Percentiles rank a stretch among this genome's conserved stretches.
These are phyloP conservation scores for Hirudinaria manillensis DNA, from an alignment of 2,888 invertebrate species.

Conservation along the genomic window DNA sequence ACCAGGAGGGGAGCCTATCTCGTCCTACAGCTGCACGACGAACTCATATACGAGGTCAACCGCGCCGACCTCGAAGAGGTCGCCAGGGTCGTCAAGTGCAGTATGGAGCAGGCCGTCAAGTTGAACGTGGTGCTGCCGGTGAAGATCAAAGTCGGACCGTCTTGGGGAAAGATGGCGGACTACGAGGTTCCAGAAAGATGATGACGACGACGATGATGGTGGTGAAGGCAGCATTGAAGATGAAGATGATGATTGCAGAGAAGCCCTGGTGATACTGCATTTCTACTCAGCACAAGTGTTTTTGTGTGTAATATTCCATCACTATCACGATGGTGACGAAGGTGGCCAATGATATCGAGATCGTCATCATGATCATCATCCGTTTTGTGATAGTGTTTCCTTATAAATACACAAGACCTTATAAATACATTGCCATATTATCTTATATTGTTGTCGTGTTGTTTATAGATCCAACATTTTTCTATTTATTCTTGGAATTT, in stretches of 20 bases:
- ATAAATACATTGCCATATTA: too few relatives aligned
- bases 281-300: too few relatives aligned
- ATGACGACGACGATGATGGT: background rate
- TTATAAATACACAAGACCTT: too few relatives aligned
- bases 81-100: constrained; percentile 62
- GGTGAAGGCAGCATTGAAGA: background rate
- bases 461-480: too few relatives aligned
- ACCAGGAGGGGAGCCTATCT: constrained; percentile 60
- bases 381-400: too few relatives aligned
- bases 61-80: constrained; percentile 54
- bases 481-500: too few relatives aligned
- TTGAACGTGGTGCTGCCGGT: constrained; percentile 78
- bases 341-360: too few relatives aligned
- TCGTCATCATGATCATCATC: too few relatives aligned
- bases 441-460: too few relatives aligned
- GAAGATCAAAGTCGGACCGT: constrained; percentile 72
- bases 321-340: too few relatives aligned
- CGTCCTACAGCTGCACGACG: constrained; percentile 89
- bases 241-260: background rate
- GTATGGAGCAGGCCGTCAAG: constrained; percentile 71
- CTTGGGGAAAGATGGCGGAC: constrained; percentile 64
- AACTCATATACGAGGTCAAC: constrained; percentile 83
- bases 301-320: too few relatives aligned
- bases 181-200: background rate
- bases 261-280: background rate